These are phyloP conservation scores for Amphiprion percula DNA, from an alignment of 2,113 vertebrate genomes.

Conservation along the genomic window DNA sequence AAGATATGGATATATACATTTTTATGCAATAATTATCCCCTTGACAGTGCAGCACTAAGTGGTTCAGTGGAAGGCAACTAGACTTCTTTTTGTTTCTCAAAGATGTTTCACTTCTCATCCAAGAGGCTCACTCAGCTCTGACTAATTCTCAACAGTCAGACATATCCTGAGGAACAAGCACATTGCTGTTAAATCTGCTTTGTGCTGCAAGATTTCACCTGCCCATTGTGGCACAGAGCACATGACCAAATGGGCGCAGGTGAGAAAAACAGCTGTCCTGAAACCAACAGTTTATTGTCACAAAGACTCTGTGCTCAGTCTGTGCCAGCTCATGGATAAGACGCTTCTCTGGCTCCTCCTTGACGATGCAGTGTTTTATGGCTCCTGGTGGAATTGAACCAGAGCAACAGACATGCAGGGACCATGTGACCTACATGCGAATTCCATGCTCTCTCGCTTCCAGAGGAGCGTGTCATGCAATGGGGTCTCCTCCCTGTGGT, in stretches of 20 bases:
- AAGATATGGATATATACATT: no score
- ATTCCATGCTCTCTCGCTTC: slow-evolving; percentile 59
- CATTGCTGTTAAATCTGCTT: background rate
- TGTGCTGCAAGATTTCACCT: background rate
- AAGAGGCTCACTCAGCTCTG: no score
- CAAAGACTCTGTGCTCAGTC: background rate
- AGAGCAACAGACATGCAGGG: slow-evolving; percentile 20
- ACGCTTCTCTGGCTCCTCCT: slow-evolving; percentile 26
- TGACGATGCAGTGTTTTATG: slow-evolving; percentile 22
- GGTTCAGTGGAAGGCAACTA: no score
- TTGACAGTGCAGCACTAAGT: no score
- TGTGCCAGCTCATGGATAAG: background rate
- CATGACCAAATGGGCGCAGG: slow-evolving; percentile 5
- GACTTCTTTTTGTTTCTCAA: no score
- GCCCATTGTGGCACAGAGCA: background rate
- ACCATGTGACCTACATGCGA: slow-evolving; percentile 68
- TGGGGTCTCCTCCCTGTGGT: slow-evolving; percentile 62
- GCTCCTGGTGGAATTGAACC: slow-evolving; percentile 39
- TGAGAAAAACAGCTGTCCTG: slow-evolving; percentile 6
- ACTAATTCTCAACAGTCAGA: background rate
- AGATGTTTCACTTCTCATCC: no score
- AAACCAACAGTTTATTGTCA: slow-evolving; percentile 2
- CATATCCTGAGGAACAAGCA: background rate
- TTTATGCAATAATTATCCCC: no score
- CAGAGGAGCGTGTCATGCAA: slow-evolving; percentile 45